Evolutionary conservation across 2,113 vertebrate species (phyloP).

Genomic region (Podiceps cristatus): DNA sequence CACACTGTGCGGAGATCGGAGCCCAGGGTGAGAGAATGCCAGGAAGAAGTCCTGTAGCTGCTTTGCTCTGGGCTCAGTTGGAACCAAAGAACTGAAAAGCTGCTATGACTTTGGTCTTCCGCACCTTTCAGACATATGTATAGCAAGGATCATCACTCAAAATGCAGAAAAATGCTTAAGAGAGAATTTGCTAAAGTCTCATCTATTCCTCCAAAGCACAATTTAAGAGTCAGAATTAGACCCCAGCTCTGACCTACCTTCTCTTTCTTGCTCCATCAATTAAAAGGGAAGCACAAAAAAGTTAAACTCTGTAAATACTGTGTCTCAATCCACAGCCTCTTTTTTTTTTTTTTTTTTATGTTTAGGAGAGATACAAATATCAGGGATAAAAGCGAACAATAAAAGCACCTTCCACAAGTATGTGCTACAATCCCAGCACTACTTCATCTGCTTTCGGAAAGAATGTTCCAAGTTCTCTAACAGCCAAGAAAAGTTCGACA

Average conservation of each 20-base stretch:
- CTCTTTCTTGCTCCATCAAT: not conserved
- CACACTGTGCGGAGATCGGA: not conserved
- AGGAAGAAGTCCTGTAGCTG: not conserved
- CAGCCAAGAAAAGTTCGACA: not conserved
- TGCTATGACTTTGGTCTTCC: not conserved
- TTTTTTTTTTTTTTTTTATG: not conserved
- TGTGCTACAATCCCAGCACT: not conserved
- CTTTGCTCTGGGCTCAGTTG: not conserved
- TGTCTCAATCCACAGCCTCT: not conserved
- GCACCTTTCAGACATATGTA: not conserved
- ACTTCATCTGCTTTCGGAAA: not conserved
- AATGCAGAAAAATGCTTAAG: not conserved
- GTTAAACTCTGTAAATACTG: not conserved
- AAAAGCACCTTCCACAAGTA: not conserved
- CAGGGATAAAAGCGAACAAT: not conserved
- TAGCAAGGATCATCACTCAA: not conserved
- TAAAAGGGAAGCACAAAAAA: not conserved
- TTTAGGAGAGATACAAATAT: not conserved
- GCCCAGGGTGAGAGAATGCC: not conserved
- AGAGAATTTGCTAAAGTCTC: not conserved
- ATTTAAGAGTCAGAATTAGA: not conserved
- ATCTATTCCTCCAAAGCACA: not conserved
- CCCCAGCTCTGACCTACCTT: not conserved
- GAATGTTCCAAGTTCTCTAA: not conserved
- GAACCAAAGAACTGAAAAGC: not conserved